Conservation (phyloP, 2,113 vertebrate genomes). For the Oreochromis niloticus region DNA sequence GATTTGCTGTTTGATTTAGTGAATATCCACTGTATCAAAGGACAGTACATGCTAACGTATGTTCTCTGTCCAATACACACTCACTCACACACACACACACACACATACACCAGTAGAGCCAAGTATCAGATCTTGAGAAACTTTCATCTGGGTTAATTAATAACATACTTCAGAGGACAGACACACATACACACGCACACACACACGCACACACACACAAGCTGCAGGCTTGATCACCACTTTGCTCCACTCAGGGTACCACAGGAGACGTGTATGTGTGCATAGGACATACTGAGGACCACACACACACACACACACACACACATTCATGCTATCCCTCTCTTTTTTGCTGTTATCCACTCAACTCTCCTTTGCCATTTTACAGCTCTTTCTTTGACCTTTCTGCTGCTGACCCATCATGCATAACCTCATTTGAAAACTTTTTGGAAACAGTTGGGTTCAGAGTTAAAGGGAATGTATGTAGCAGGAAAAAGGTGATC, state of each 20-base stretch:
- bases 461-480: background rate
- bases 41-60: background rate
- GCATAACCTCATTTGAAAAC: background rate
- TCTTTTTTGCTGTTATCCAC: background rate
- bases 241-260: background rate
- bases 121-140: constrained; percentile 2
- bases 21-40: background rate
- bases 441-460: background rate
- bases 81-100: background rate
- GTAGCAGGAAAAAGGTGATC: background rate
- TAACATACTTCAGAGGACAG: background rate
- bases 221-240: background rate
- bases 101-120: background rate
- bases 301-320: background rate
- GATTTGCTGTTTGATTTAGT: background rate
- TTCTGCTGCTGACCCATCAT: background rate
- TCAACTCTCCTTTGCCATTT: background rate
- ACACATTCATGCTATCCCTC: background rate
- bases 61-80: background rate
- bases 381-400: background rate
- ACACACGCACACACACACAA: background rate
- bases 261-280: background rate
- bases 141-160: constrained; percentile 29
- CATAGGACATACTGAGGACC: background rate
- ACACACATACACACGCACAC: background rate